Conservation (phyloP, 2,797 vertebrate genomes). For the Apodemus agrarius region DNA sequence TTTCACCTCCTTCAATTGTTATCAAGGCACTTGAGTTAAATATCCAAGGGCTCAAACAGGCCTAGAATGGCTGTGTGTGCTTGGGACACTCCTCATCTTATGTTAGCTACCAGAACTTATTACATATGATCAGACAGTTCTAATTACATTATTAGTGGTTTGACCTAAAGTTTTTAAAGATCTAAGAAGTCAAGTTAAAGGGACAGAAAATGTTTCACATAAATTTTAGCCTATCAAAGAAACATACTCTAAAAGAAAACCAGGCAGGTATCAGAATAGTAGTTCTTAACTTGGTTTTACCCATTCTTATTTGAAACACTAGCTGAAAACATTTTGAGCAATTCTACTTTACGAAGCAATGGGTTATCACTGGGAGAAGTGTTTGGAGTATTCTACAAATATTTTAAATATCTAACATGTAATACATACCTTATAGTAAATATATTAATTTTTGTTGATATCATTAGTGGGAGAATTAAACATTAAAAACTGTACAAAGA, state of each 20-base stretch:
- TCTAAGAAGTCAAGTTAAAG: background rate
- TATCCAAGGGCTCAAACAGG: conserved; percentile 29
- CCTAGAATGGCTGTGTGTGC: conserved; percentile 40
- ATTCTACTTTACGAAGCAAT: conserved; percentile 15
- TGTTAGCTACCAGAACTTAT: conserved; percentile 30
- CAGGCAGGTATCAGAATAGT: background rate
- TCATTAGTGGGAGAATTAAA: conserved; percentile 7
- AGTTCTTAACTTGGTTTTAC: background rate
- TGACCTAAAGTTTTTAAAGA: background rate
- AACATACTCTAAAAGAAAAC: conserved; percentile 42
- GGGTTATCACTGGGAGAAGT: background rate
- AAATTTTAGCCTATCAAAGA: conserved; percentile 12
- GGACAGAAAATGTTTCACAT: background rate
- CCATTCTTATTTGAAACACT: background rate
- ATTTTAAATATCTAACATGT: background rate
- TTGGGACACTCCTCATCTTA: background rate
- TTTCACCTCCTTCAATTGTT: conserved; percentile 31
- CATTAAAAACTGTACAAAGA: background rate
- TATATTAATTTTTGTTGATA: conserved; percentile 48
- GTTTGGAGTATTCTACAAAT: background rate
- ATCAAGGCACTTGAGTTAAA: conserved; percentile 25
- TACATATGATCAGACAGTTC: conserved; percentile 49
- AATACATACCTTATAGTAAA: background rate
- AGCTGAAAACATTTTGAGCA: conserved; percentile 4
- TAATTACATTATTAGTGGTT: conserved; percentile 32